Percentiles rank a stretch among this genome's conserved stretches.
These are phyloP conservation scores for Syrmaticus mikado DNA, from an alignment of 2,113 vertebrate genomes.

Conservation along the genomic window DNA sequence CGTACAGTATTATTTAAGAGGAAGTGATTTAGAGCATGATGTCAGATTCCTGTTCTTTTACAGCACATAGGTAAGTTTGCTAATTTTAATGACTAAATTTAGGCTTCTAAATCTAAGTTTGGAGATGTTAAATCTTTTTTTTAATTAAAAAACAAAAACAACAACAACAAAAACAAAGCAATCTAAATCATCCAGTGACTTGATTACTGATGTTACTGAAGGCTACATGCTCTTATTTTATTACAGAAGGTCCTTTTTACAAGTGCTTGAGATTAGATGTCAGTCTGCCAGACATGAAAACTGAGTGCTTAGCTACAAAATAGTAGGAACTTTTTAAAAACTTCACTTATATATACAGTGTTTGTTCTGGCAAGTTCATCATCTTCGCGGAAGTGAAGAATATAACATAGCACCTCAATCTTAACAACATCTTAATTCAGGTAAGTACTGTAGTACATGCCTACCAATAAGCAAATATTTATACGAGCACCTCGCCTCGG, in stretches of 20 bases:
- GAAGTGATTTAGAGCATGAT: background rate
- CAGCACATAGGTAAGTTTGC: background rate
- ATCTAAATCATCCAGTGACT: background rate
- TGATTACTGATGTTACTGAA: background rate
- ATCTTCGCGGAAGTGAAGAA: fast-evolving
- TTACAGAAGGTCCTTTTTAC: background rate
- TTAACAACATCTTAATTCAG: background rate
- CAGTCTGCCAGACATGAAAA: background rate
- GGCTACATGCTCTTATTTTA: background rate
- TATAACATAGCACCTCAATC: background rate
- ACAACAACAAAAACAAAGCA: background rate
- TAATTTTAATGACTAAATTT: background rate
- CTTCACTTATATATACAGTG: background rate
- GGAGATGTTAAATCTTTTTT: background rate
- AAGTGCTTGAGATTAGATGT: background rate
- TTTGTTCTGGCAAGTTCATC: background rate
- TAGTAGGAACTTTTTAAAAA: background rate
- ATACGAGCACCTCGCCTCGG: background rate
- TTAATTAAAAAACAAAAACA: background rate
- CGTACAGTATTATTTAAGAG: slow-evolving; percentile 7
- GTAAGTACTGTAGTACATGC: background rate
- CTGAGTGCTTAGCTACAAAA: background rate
- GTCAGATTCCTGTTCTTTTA: slow-evolving; percentile 1
- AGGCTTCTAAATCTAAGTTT: background rate
- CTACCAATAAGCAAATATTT: background rate